Evolutionary conservation across 2,113 vertebrate species (phyloP), one percentile per base, ranked within the genome.

Genomic region (Dicrurus megarhynchus): DNA sequence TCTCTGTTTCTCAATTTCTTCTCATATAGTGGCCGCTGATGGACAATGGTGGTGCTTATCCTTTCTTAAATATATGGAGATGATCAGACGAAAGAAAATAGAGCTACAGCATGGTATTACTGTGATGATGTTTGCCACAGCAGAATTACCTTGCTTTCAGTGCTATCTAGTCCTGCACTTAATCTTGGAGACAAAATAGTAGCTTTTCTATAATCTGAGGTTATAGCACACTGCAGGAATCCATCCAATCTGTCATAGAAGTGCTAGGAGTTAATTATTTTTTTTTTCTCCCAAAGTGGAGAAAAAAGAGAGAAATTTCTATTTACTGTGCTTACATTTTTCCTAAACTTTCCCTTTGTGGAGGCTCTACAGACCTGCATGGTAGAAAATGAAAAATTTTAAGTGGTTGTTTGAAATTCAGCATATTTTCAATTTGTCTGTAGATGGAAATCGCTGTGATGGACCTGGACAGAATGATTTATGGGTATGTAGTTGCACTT

Each of bases 111-210:
- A 2, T 55, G 12, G 11, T 61, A 33, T 85, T 83, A n/a, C 4
- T 78, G 18, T 70, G 37, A 18, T 49, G 39, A 33, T 89, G 30
- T 78, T 71, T 92, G 42, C 33, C 21, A 50, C 35, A 39, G 39
- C n/a, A 63, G 41, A 83, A 73, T 87, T 85, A 46, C 39, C 11
- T 91, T 55, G 37, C 79, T 47, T 85, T 82, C 44, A 22, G 16
- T 75, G 28, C 13, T 84, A 21, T 30, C 47, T 93, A 74, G 79
- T 76, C 42, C 39, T 49, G 26, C 24, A 33, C 28, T 88, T 92
- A 85, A 88, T 81, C 47, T 83, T 84, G 49, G 47, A 95, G 41
- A 42, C 39, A 77, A 64, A 87, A 85, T 10, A 67, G 30, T 75
- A 70, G 30, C 0, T 6, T 74, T 76, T 96, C 69, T 33, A 12